Base-by-base conservation (phyloP, 2,113 vertebrate genomes). In the Entosphenus tridentatus region DNA sequence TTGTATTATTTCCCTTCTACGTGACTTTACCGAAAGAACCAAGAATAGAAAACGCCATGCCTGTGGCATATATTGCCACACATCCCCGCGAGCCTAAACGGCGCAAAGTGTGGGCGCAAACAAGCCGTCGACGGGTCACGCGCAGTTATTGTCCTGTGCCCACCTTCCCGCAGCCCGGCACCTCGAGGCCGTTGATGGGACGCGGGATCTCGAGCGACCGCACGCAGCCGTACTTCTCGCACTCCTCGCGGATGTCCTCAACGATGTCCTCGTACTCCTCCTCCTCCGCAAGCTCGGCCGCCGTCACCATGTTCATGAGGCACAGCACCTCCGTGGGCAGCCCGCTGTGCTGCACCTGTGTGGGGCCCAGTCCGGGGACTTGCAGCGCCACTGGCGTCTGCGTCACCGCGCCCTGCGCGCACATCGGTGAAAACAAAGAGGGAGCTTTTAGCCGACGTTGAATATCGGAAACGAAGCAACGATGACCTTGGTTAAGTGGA, bases 281-380 rank as follows among this genome's bases (percentile, higher is more conserved):
- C 0, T 92, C 88, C 2, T 90, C 88, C 76, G 90, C 72, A 70
- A 92, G 80, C 78, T 92, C 88, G 71, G 89, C 88, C 0, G 87
- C 86, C 69, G 88, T 83, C 76, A 92, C 87, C 88, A 92, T 92
- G 77, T 92, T 92, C 88, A 92, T 89, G 76, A 90, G 83, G 74
- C 88, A 92, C 57, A 92, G 79, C 56, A 92, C 85, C 78, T 90
- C 87, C 0, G 88, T 92, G 17, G 88, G 88, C 72, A 88, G 81
- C 65, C 87, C 87, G 0, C 86, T 87, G 87, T 90, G 90, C 78
- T 88, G 86, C 69, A 92, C 81, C 8, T 87, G 84, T 56, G 86
- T 89, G 73, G 84, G 87, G 81, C 84, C 83, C 72, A 92, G 75
- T n/a, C 88, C 87, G 0, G 88, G 88, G 9, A 92, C 88, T 77